Conservation (phyloP, 2,888 invertebrate genomes). For the Eledona agricola region DNA sequence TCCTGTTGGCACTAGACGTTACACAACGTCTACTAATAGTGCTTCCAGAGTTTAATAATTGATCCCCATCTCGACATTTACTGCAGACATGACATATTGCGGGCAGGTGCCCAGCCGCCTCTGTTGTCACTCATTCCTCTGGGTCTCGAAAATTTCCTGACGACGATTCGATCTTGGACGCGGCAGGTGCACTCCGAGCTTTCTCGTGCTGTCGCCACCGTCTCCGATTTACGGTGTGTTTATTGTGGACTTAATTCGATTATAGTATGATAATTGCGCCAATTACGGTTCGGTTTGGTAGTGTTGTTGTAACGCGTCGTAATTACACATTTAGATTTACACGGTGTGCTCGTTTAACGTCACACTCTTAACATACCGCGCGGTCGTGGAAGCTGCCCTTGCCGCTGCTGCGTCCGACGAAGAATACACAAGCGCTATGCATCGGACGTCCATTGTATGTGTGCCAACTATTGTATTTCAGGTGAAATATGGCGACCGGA, state of each 20-base stretch:
- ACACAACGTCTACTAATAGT: conserved; percentile 47
- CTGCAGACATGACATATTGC: conserved; percentile 47
- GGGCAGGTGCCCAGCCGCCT: conserved; percentile 46
- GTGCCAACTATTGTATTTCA: conserved; percentile 49
- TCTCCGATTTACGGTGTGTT: conserved; percentile 26
- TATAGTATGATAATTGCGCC: conserved; percentile 29
- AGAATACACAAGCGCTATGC: conserved; percentile 45
- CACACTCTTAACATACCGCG: conserved; percentile 52
- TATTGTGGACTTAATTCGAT: conserved; percentile 27
- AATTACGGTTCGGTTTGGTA: conserved; percentile 28
- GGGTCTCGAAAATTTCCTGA: conserved; percentile 16
- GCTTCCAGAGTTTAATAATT: conserved; percentile 45
- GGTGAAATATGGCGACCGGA: conserved; percentile 48
- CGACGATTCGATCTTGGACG: too few species aligned
- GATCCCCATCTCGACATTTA: conserved; percentile 47
- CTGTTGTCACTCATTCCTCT: conserved; percentile 39
- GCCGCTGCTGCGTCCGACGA: conserved; percentile 36
- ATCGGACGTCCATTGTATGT: conserved; percentile 47
- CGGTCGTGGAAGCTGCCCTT: conserved; percentile 43
- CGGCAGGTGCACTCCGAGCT: too few species aligned
- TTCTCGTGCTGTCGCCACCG: conserved; percentile 17
- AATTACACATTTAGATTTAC: conserved; percentile 48
- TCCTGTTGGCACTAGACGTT: conserved; percentile 46
- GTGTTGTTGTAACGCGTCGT: conserved; percentile 39
- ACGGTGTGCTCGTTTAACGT: conserved; percentile 48